Evolutionary conservation across 1,140 invertebrate species (phyloP).

Genomic region (Tetramorium simillimum): DNA sequence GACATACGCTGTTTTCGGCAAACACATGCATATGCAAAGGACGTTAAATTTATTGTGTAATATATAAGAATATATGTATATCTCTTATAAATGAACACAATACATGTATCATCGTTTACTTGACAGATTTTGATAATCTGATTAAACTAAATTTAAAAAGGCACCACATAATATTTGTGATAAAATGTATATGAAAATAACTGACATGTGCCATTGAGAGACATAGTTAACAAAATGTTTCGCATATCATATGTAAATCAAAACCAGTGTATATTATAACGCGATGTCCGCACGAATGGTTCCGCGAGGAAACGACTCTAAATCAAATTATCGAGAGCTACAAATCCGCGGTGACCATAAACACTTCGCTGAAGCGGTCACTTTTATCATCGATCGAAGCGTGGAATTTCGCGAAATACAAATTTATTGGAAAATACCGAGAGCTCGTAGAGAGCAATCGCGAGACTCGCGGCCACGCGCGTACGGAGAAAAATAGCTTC

Average conservation of each 20-base stretch:
- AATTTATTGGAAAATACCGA: conserved; percentile 47
- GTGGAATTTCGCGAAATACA: conserved; percentile 41
- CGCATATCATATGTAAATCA: conserved; percentile 25
- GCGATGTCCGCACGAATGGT: neutral
- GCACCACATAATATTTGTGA: neutral
- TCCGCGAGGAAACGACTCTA: neutral
- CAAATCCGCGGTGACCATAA: neutral
- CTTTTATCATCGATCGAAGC: neutral
- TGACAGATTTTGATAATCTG: neutral
- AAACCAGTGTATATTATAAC: neutral
- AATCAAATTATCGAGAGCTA: conserved; percentile 21
- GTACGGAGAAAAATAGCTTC: conserved; percentile 7
- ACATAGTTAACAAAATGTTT: neutral
- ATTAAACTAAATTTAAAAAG: neutral
- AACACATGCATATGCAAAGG: neutral
- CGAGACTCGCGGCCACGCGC: neutral
- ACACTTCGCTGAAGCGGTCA: neutral
- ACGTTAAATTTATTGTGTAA: neutral
- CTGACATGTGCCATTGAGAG: neutral
- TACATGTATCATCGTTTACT: neutral
- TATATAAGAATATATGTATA: neutral
- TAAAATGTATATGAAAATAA: conserved; percentile 18
- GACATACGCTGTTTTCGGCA: neutral
- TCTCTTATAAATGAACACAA: neutral
- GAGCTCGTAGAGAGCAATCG: neutral